These are phyloP conservation scores for Zaprionus nigranus DNA, from an alignment of 1,140 invertebrate species.

Conservation along the genomic window DNA sequence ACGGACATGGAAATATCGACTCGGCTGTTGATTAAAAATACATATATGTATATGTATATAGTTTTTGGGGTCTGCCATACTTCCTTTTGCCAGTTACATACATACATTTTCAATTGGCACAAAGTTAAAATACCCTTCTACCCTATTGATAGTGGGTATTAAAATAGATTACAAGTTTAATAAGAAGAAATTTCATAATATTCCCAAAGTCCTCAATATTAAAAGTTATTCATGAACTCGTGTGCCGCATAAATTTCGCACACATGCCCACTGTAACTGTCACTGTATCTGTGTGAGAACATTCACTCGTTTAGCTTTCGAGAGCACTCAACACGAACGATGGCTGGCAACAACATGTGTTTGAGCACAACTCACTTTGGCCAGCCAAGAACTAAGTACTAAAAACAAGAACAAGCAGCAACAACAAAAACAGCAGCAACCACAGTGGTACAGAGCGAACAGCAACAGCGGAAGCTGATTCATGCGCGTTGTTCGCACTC, in stretches of 20 bases:
- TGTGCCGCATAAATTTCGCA: conserved; percentile 13
- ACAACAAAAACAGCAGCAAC: conserved; percentile 31
- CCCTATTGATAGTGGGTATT: no score
- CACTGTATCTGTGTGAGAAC: conserved; percentile 5
- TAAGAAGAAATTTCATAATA: no score
- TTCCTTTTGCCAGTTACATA: no score
- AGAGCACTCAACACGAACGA: conserved; percentile 41
- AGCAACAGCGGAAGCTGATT: conserved; percentile 72
- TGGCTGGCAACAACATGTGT: conserved; percentile 45
- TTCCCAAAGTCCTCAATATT: neutral
- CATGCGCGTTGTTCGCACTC: conserved; percentile 61
- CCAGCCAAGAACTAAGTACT: conserved; percentile 16
- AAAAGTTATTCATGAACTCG: neutral
- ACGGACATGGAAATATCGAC: no score
- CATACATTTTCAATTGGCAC: no score
- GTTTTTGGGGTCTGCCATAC: no score
- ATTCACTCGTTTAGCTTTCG: neutral
- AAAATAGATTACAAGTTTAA: no score
- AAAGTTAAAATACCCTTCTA: no score
- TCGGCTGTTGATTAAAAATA: no score
- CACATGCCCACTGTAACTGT: conserved; percentile 7
- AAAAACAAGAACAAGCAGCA: conserved; percentile 33
- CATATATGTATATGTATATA: no score
- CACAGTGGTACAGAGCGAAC: conserved; percentile 18
- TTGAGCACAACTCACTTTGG: conserved; percentile 49